These are phyloP conservation scores for Ceyx melanurus DNA, from an alignment of 2,113 vertebrate species.

Conservation along the genomic window DNA sequence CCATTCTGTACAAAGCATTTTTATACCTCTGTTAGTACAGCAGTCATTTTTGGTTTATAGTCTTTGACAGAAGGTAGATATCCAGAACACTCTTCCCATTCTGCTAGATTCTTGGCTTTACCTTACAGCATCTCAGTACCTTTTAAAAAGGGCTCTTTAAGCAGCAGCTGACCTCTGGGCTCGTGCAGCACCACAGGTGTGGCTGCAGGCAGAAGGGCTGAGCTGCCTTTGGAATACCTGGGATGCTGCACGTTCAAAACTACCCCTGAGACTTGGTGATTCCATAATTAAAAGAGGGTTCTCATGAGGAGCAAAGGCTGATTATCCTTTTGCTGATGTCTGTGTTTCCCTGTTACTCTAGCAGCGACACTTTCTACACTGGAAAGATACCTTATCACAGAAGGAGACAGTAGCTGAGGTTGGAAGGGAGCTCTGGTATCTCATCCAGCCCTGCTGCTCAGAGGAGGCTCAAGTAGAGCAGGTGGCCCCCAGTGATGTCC, in stretches of 20 bases:
- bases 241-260: not conserved
- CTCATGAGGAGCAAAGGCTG: not conserved
- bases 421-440: not conserved
- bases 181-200: slow-evolving; percentile 53
- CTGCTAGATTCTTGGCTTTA: not conserved
- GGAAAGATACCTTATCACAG: slow-evolving; percentile 9
- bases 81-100: not conserved
- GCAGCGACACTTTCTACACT: slow-evolving; percentile 82
- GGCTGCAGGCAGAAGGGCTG: not conserved
- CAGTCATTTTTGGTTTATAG: not conserved
- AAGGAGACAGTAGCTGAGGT: not conserved
- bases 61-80: not conserved
- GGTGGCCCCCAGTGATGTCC: not conserved
- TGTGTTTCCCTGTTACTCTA: slow-evolving; percentile 81
- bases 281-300: not conserved
- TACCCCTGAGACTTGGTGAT: not conserved
- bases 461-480: not conserved
- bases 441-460: not conserved
- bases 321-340: not conserved
- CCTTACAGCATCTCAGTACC: not conserved
- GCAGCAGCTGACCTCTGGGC: slow-evolving; percentile 76
- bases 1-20: not conserved
- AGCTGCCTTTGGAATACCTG: not conserved
- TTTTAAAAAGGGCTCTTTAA: not conserved
- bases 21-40: not conserved